A percentile compares a stretch with the other conserved stretches of the same genome.
These are phyloP conservation scores for Gryllus bimaculatus DNA, from an alignment of 1,140 invertebrate species.

Conservation along the genomic window DNA sequence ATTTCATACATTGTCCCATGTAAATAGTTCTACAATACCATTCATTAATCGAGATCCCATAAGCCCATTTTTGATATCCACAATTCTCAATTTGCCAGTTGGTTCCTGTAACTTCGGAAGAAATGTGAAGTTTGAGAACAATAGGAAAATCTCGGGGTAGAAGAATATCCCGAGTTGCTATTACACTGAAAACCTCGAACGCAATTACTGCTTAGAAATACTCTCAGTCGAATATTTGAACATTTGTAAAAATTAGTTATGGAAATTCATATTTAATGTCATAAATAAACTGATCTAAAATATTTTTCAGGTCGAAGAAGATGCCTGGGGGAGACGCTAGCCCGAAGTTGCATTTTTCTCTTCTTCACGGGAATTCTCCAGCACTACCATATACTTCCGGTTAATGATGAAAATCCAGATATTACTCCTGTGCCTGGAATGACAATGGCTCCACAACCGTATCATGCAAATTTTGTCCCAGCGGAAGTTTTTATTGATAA, in stretches of 20 bases:
- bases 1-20: too few relatives aligned
- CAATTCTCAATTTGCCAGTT: too few relatives aligned
- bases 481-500: too few relatives aligned
- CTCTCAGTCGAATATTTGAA: neutral
- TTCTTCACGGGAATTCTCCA: slow-evolving; percentile 62
- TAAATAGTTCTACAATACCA: too few relatives aligned
- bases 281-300: neutral
- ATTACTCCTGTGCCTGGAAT: slow-evolving; percentile 30
- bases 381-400: slow-evolving; percentile 34
- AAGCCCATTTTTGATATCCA: too few relatives aligned
- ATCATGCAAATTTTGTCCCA: slow-evolving; percentile 17
- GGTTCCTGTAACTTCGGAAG: too few relatives aligned
- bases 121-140: too few relatives aligned
- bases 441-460: slow-evolving; percentile 32
- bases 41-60: too few relatives aligned
- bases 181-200: too few relatives aligned
- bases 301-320: slow-evolving; percentile 53
- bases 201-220: neutral
- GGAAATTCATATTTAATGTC: neutral
- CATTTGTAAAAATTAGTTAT: neutral
- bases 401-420: slow-evolving; percentile 30
- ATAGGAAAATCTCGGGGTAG: too few relatives aligned
- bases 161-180: too few relatives aligned
- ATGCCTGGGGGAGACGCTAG: slow-evolving; percentile 67
- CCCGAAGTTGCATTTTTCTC: slow-evolving; percentile 60